Base-by-base conservation (phyloP, 2,888 invertebrate species). In the Melanostoma mellinum region DNA sequence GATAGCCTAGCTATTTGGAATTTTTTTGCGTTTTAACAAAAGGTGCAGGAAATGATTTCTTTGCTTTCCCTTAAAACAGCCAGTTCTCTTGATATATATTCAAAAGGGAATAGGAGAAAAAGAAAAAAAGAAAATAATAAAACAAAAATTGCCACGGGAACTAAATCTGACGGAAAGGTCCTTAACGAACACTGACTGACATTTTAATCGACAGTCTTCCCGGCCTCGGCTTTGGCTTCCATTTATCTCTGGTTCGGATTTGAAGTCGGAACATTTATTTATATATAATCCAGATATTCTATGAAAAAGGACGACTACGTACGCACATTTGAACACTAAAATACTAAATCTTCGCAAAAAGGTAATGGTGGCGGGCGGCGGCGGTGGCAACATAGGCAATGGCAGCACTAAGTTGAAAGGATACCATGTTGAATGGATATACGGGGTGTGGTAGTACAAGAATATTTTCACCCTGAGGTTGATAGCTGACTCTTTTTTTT, bases 131-230 rank as follows among this genome's bases (percentile, higher is more conserved):
- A 60, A 30, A 33, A 50, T 40, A n/a, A 10, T 20, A 9, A 8
- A 40, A 67, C 20, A 61, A 68, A 56, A 78, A 67, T 53, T 58
- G 56, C 72, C 61, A 68, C 44, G 68, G 55, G 78, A 73, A 65
- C 65, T 79, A 74, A 75, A 75, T 71, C 71, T 84, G 79, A 84
- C 74, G 79, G 79, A 79, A 71, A 75, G 74, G 84, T 69, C 79
- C 71, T 79, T 79, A 84, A 74, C 74, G 69, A 84, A 84, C 55
- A 46, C 55, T 76, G 76, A 76, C 84, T 79, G 74, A 75, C 84
- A 84, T 84, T 79, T 84, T 74, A 84, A 84, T 84, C 79, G 84
- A 84, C 84, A 79, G 84, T 69, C 68, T 68, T 68, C 68, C 61
- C 67, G 42, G 42, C 71, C 61, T 61, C 50, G 63, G 50, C 38